phyloP scores from a whole-genome alignment of 1,140 invertebrate species.

The Antheraea mylitta region DNA sequence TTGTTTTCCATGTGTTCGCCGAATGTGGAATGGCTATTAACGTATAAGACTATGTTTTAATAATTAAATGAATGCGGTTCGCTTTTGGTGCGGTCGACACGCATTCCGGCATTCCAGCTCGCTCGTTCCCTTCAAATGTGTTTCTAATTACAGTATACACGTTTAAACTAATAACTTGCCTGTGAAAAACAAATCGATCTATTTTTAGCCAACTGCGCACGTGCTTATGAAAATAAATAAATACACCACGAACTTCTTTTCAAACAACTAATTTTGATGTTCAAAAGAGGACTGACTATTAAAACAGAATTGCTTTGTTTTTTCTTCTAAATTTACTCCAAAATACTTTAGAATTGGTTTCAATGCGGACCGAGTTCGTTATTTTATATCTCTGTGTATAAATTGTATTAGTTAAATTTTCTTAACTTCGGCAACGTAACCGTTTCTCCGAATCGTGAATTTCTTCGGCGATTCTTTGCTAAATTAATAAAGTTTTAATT shows the following conservation, averaged over 20 bases:
- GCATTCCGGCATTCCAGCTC: conserved; percentile 29
- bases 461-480: conserved; percentile 59
- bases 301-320: conserved; percentile 3
- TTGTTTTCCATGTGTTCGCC: conserved; percentile 34
- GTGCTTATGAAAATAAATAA: conserved; percentile 6
- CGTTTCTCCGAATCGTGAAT: conserved; percentile 53
- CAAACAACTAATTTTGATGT: neutral
- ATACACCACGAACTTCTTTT: neutral
- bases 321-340: conserved; percentile 8
- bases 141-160: conserved; percentile 60
- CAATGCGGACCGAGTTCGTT: conserved; percentile 21
- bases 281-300: neutral
- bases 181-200: conserved; percentile 24
- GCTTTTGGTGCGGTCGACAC: conserved; percentile 21
- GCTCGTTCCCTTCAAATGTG: conserved; percentile 43
- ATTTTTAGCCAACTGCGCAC: conserved; percentile 4
- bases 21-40: conserved; percentile 29
- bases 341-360: conserved; percentile 21
- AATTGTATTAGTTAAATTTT: conserved; percentile 65
- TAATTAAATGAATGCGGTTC: conserved; percentile 49
- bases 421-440: conserved; percentile 49
- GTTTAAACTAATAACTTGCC: conserved; percentile 55
- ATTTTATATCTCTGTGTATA: conserved; percentile 43
- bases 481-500: conserved; percentile 78
- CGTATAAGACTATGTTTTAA: conserved; percentile 43